phyloP scores from a whole-genome alignment of 2,888 invertebrate species.

The Choreutis nemorana region DNA sequence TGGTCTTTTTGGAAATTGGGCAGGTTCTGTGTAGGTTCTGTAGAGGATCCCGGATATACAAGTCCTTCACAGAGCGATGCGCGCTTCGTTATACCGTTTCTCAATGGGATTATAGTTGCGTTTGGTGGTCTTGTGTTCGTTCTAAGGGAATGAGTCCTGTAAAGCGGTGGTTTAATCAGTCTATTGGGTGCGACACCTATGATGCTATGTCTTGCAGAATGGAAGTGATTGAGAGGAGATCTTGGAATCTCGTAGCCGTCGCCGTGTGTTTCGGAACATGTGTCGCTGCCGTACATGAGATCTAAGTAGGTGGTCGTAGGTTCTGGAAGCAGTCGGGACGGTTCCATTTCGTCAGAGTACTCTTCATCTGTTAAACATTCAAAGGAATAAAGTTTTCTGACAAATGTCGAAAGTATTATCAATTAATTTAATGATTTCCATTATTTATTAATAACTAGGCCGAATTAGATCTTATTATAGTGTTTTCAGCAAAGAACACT shows the following conservation, averaged over 20 bases:
- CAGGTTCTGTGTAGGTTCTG: slow-evolving; percentile 18
- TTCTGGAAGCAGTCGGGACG: slow-evolving; percentile 39
- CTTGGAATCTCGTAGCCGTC: slow-evolving; percentile 74
- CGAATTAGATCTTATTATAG: too few species aligned
- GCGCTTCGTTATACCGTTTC: slow-evolving; percentile 41
- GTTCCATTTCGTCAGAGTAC: slow-evolving; percentile 48
- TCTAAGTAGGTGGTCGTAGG: slow-evolving; percentile 71
- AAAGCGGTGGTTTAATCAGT: slow-evolving; percentile 35
- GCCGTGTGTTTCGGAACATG: slow-evolving; percentile 34
- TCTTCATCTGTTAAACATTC: slow-evolving; percentile 37
- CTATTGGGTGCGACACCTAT: slow-evolving; percentile 46
- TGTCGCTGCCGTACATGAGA: slow-evolving; percentile 68
- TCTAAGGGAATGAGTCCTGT: slow-evolving; percentile 40
- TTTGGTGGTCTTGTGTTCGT: slow-evolving; percentile 36
- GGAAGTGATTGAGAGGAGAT: slow-evolving; percentile 27
- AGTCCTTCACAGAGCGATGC: slow-evolving; percentile 37
- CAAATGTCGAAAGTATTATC: too few species aligned
- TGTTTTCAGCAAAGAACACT: too few species aligned
- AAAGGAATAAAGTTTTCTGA: too few species aligned
- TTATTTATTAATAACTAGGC: too few species aligned
- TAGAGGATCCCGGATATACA: slow-evolving; percentile 15
- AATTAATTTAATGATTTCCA: too few species aligned
- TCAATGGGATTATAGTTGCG: slow-evolving; percentile 49
- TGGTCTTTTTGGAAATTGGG: slow-evolving; percentile 29
- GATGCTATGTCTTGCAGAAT: slow-evolving; percentile 47